Conservation (phyloP, 2,113 vertebrate genomes). For the Chamaetylas fuelleborni region DNA sequence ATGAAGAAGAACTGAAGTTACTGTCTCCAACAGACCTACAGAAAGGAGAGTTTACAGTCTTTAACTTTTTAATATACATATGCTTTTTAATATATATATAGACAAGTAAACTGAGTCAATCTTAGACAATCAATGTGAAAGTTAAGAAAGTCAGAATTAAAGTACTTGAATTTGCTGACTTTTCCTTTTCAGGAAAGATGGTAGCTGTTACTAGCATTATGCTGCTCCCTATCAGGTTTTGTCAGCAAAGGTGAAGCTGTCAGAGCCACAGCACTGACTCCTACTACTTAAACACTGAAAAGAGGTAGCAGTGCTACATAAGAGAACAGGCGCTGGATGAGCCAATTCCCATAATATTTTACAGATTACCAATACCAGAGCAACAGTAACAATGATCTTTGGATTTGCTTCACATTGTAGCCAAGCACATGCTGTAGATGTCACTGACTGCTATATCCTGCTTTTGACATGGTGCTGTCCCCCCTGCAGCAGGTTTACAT, state of each 20-base stretch:
- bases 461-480: neutral
- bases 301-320: neutral
- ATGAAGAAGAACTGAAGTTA: conserved; percentile 94
- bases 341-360: neutral
- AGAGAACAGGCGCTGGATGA: neutral
- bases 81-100: neutral
- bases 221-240: neutral
- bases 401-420: neutral
- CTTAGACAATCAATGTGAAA: neutral
- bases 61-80: neutral
- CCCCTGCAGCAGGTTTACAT: neutral
- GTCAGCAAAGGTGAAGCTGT: neutral
- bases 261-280: neutral
- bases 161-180: neutral
- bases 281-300: neutral
- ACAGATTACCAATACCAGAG: neutral
- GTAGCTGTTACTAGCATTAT: neutral
- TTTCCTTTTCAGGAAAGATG: neutral
- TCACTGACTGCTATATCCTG: neutral
- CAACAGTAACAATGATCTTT: neutral
- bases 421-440: neutral
- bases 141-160: neutral
- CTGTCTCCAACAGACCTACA: conserved; percentile 90
- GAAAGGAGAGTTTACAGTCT: neutral
- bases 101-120: neutral